A percentile compares a stretch with the other conserved stretches of the same genome.
phyloP scores from a whole-genome alignment of 2,797 vertebrate species.

The Megalops cyprinoides region DNA sequence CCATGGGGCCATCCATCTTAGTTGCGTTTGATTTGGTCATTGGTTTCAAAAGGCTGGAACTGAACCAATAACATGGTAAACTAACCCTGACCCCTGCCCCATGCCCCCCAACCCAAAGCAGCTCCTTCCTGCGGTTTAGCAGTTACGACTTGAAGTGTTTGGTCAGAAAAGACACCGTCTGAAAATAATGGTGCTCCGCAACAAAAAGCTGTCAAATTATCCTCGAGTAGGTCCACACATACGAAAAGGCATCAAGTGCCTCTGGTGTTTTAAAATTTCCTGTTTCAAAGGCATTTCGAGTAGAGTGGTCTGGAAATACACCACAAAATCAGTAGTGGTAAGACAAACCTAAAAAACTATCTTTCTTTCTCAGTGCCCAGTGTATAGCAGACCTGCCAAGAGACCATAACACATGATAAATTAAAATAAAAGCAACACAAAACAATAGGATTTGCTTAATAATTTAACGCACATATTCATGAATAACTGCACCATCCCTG shows the following conservation, averaged over 20 bases:
- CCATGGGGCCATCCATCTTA: background rate
- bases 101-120: background rate
- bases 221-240: background rate
- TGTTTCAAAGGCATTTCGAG: background rate
- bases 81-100: background rate
- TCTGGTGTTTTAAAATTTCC: background rate
- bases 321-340: background rate
- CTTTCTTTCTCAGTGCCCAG: no score
- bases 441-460: no score
- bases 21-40: background rate
- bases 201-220: slow-evolving; percentile 4
- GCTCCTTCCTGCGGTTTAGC: background rate
- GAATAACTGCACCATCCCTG: no score
- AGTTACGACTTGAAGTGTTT: background rate
- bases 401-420: no score
- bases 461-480: no score
- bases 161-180: background rate
- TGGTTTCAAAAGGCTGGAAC: background rate
- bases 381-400: no score
- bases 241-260: background rate
- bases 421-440: no score
- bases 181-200: background rate
- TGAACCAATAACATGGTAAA: background rate
- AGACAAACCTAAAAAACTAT: no score
- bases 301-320: background rate